Percentiles rank a stretch among this genome's conserved stretches.
These are phyloP conservation scores for Enteromius unitaeniatus DNA, from an alignment of 2,797 vertebrate genomes.

Conservation along the genomic window DNA sequence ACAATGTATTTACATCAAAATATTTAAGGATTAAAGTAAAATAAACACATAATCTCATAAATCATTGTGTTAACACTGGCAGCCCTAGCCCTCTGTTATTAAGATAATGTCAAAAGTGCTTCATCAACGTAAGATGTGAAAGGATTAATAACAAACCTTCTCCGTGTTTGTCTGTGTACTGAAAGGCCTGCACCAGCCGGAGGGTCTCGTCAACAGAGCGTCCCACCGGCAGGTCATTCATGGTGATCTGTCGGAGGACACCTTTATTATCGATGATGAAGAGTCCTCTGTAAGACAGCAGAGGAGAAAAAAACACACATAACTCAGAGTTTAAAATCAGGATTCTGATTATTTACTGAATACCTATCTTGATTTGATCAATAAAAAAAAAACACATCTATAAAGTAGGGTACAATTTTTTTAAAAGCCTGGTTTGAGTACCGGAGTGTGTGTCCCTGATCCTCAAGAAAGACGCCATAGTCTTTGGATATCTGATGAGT, in stretches of 20 bases:
- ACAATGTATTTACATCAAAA: background rate
- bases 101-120: background rate
- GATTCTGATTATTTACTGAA: background rate
- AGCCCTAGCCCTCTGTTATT: background rate
- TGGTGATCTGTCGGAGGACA: slow-evolving; percentile 93
- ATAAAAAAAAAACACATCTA: too few relatives aligned
- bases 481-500: slow-evolving; percentile 97
- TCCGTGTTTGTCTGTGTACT: slow-evolving; percentile 97
- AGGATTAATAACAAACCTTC: slow-evolving; percentile 82
- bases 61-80: background rate
- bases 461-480: slow-evolving; percentile 95
- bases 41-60: background rate
- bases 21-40: background rate
- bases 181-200: slow-evolving; percentile 96
- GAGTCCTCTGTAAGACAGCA: slow-evolving; percentile 83
- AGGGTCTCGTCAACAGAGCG: slow-evolving; percentile 97
- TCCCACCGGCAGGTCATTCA: slow-evolving; percentile 98
- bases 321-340: background rate
- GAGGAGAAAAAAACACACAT: background rate
- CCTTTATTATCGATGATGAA: slow-evolving; percentile 98
- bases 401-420: too few relatives aligned
- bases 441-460: slow-evolving; percentile 95
- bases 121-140: background rate
- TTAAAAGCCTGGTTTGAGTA: slow-evolving; percentile 63
- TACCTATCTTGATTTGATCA: background rate